phyloP scores from a whole-genome alignment of 2,888 invertebrate species.

The Neoitamus cyanurus region DNA sequence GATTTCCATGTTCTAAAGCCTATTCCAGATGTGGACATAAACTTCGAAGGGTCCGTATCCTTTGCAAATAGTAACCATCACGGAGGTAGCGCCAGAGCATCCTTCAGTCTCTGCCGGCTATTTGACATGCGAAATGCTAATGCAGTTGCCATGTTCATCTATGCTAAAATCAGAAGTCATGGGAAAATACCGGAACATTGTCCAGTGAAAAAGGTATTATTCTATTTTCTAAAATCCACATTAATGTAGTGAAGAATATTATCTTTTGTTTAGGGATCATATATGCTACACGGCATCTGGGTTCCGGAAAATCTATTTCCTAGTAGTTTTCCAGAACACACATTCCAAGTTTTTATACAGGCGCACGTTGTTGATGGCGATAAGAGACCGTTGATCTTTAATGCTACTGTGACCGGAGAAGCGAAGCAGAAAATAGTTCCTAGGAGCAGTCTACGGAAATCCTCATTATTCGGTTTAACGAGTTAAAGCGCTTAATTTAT shows the following conservation, averaged over 20 bases:
- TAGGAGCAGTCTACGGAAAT: not conserved
- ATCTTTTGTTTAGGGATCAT: not conserved
- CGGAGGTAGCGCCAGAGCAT: not conserved
- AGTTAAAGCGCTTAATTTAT: not conserved
- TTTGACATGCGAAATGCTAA: not conserved
- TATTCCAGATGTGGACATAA: not conserved
- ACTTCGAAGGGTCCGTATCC: not conserved
- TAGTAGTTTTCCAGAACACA: not conserved
- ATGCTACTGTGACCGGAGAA: not conserved
- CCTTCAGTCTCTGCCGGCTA: not conserved
- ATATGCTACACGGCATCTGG: not conserved
- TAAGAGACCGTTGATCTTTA: not conserved
- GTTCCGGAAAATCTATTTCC: constrained; percentile 17
- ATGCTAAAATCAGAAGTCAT: not conserved
- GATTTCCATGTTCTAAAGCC: not conserved
- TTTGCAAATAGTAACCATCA: not conserved
- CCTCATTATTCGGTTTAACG: not conserved
- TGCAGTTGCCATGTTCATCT: constrained; percentile 11
- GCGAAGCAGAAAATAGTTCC: not conserved
- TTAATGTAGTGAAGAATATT: not conserved
- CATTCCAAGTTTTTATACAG: not conserved
- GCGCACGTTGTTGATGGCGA: not conserved
- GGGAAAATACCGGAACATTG: constrained; percentile 12
- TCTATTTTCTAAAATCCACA: not conserved
- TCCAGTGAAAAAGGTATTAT: not conserved